phyloP scores from a whole-genome alignment of 2,113 vertebrate genomes.

The Alectura lathami region DNA sequence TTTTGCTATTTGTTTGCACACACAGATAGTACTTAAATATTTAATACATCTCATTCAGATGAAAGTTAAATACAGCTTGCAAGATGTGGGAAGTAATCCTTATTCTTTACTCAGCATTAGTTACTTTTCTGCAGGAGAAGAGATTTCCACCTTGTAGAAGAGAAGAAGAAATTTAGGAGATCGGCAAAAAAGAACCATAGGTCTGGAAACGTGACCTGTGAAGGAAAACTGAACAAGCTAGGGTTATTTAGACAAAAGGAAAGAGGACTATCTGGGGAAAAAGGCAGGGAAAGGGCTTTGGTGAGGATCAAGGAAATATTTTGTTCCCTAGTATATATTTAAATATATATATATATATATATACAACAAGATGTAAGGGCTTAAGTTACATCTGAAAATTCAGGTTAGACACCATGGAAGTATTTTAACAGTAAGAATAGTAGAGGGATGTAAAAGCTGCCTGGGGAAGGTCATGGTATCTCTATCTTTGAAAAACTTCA shows the following conservation, averaged over 20 bases:
- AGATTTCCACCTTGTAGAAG: not conserved
- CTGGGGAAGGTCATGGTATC: not conserved
- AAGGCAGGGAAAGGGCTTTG: not conserved
- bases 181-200: not conserved
- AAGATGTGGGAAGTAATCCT: not conserved
- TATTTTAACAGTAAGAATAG: not conserved
- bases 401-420: not conserved
- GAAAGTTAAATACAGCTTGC: not conserved
- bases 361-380: not conserved
- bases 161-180: not conserved
- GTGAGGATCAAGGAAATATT: not conserved
- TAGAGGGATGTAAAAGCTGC: not conserved
- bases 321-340: not conserved
- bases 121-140: not conserved
- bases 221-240: not conserved
- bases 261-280: not conserved
- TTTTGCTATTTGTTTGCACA: not conserved
- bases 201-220: not conserved
- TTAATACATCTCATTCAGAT: not conserved
- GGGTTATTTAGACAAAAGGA: not conserved
- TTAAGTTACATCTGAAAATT: constrained; percentile 19
- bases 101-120: not conserved
- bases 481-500: constrained; percentile 6
- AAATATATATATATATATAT: not conserved
- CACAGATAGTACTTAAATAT: not conserved